Evolutionary conservation across 2,113 vertebrate genomes (phyloP).

Genomic region (Nanger granti): DNA sequence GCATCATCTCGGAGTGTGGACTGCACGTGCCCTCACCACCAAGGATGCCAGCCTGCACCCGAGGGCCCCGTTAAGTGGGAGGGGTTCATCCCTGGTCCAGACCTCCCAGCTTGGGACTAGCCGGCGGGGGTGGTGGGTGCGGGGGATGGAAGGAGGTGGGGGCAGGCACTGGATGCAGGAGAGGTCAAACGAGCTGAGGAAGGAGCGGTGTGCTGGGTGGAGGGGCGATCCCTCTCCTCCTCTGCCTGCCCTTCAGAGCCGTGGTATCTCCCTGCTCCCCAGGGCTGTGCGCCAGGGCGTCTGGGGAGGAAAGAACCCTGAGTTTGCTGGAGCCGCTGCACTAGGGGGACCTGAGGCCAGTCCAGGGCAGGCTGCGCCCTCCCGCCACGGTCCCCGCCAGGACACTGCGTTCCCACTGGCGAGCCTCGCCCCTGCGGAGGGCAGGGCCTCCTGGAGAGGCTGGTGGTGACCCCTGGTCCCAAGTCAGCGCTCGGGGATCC

Average conservation of each 20-base stretch:
- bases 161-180: rapidly evolving
- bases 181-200: rapidly evolving
- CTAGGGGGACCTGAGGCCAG: neutral
- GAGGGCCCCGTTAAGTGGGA: rapidly evolving
- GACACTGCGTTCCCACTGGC: rapidly evolving
- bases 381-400: rapidly evolving
- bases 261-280: rapidly evolving
- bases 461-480: rapidly evolving
- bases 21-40: rapidly evolving
- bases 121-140: neutral
- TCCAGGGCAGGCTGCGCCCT: neutral
- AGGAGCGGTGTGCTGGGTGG: rapidly evolving
- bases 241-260: neutral
- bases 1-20: rapidly evolving
- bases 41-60: rapidly evolving
- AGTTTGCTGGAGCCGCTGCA: neutral
- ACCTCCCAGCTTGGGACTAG: neutral
- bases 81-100: rapidly evolving
- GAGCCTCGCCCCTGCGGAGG: neutral
- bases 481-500: rapidly evolving
- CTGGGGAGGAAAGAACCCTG: neutral
- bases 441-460: neutral
- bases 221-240: neutral
- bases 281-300: rapidly evolving
- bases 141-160: neutral